A percentile compares a stretch with the other conserved stretches of the same genome.
Evolutionary conservation across 2,888 invertebrate genomes (phyloP).

Genomic region (Melieria crassipennis): DNA sequence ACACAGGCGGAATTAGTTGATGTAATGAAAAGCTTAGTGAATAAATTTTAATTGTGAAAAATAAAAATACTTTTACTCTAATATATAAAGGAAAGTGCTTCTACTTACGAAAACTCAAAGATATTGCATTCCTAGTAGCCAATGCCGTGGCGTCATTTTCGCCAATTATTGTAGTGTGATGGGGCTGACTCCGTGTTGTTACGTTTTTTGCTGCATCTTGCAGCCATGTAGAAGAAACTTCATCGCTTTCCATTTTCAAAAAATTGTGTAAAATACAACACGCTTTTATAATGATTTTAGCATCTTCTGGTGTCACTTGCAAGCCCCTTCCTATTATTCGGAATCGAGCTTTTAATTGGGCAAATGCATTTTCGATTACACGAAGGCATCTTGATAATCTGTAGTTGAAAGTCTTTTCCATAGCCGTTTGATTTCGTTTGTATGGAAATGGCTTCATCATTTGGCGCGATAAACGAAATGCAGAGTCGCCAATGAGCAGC

Average conservation of each 20-base stretch:
- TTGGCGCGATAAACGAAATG: constrained; percentile 35
- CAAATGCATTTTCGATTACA: constrained; percentile 33
- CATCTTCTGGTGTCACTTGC: constrained; percentile 32
- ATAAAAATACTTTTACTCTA: neutral
- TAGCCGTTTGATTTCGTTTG: constrained; percentile 20
- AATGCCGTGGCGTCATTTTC: too few species aligned
- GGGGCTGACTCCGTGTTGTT: constrained; percentile 30
- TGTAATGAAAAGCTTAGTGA: too few species aligned
- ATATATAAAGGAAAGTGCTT: too few species aligned
- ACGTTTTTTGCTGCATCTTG: constrained; percentile 19
- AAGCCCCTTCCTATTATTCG: constrained; percentile 36
- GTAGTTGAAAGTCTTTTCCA: constrained; percentile 33
- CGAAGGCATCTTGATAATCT: constrained; percentile 33
- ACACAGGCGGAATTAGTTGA: too few species aligned
- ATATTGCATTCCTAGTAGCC: too few species aligned
- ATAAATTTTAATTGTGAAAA: neutral
- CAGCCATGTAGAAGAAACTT: constrained; percentile 19
- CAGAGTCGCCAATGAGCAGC: constrained; percentile 38
- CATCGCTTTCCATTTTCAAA: constrained; percentile 32
- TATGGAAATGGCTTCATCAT: constrained; percentile 41
- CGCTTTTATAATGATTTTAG: constrained; percentile 28
- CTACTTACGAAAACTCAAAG: too few species aligned
- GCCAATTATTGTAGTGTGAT: neutral
- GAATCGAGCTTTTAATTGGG: constrained; percentile 40
- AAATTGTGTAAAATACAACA: constrained; percentile 35